Conservation (phyloP, 2,888 invertebrate genomes). For the Thecocarcelia acutangulata region DNA sequence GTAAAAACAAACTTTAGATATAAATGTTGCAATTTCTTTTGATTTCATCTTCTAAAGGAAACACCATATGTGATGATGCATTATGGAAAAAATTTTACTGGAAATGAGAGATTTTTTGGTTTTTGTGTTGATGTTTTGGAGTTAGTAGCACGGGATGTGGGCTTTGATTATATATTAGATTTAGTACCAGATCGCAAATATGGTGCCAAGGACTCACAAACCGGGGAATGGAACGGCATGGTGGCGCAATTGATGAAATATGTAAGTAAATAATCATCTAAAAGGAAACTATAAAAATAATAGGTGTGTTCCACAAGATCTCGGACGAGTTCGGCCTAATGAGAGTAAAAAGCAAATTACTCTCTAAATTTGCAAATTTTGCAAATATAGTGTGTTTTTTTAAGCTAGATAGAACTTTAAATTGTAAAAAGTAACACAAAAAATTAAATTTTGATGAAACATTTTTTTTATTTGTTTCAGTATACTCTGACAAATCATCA, state of each 20-base stretch:
- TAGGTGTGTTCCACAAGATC: no score
- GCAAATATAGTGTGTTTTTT: no score
- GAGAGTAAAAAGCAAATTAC: no score
- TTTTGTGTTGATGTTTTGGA: constrained; percentile 90
- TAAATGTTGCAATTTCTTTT: not conserved
- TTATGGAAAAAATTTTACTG: constrained; percentile 86
- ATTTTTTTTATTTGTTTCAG: no score
- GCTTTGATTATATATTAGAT: constrained; percentile 87
- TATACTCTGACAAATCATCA: no score
- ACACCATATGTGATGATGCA: constrained; percentile 89
- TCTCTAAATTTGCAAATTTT: no score
- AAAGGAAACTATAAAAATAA: no score
- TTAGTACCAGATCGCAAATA: constrained; percentile 88
- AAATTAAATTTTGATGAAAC: no score
- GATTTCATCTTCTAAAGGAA: constrained; percentile 82
- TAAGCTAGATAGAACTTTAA: no score
- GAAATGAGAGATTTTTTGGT: constrained; percentile 89
- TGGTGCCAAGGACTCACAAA: constrained; percentile 87
- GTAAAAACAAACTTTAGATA: constrained; percentile 81
- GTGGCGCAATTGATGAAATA: constrained; percentile 87
- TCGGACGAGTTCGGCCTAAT: no score
- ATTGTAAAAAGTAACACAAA: no score
- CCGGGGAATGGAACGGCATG: constrained; percentile 90
- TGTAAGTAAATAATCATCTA: constrained; percentile 81
- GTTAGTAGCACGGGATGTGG: constrained; percentile 85